Percentiles rank a stretch among this genome's conserved stretches.
phyloP scores from a whole-genome alignment of 64 coral and sea anemone species.

The Actinia equina region DNA sequence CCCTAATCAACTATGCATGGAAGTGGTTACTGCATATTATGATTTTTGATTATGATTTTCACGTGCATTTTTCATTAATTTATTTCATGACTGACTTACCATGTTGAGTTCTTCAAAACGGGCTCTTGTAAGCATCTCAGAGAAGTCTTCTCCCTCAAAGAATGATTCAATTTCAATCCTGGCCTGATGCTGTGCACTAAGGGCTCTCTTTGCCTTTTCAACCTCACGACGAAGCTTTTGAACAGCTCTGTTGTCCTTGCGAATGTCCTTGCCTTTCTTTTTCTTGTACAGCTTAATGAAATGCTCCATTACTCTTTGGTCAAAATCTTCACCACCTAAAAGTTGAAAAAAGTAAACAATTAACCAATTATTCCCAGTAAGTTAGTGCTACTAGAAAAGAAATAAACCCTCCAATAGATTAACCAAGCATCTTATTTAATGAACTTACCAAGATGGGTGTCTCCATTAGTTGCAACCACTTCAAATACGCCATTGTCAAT shows the following conservation, averaged over 20 bases:
- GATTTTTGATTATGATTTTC: no score
- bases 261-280: constrained; percentile 99
- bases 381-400: background rate
- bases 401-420: background rate
- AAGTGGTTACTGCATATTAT: no score
- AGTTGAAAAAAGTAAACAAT: background rate
- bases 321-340: constrained; percentile 99
- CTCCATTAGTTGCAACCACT: constrained; percentile 93
- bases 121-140: constrained; percentile 91
- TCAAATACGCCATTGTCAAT: constrained; percentile 99
- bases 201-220: constrained; percentile 96
- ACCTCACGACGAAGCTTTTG: constrained; percentile 99
- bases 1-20: no score
- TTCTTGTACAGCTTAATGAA: constrained; percentile 99
- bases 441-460: constrained; percentile 93
- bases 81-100: constrained; percentile 50
- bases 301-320: constrained; percentile 96
- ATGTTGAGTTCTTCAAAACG: constrained; percentile 91
- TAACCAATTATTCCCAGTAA: background rate
- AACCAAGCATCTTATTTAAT: background rate
- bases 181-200: constrained; percentile 95
- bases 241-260: constrained; percentile 98
- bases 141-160: constrained; percentile 98
- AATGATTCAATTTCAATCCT: constrained; percentile 98
- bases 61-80: no score